These are phyloP conservation scores for Hippopotamus amphibius DNA, from an alignment of 2,113 vertebrate genomes.

Conservation along the genomic window DNA sequence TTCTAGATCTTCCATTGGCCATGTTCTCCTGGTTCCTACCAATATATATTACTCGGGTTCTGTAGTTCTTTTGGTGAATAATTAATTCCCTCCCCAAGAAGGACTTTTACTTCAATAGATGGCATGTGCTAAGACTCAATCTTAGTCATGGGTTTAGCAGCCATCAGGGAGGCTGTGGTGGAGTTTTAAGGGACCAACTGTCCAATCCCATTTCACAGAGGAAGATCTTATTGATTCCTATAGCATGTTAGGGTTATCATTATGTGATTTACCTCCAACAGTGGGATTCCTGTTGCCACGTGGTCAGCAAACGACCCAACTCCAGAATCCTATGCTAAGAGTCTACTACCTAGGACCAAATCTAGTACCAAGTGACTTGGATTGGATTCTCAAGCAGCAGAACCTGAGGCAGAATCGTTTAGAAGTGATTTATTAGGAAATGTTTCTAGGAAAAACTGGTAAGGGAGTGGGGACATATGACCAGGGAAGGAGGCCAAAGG, in stretches of 20 bases:
- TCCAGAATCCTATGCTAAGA: background rate
- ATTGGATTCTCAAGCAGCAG: background rate
- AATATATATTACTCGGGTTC: background rate
- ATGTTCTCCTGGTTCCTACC: background rate
- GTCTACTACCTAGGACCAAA: background rate
- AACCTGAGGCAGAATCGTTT: background rate
- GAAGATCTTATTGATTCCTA: background rate
- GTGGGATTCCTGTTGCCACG: background rate
- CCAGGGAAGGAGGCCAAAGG: background rate
- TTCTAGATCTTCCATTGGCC: background rate
- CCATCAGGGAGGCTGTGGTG: background rate
- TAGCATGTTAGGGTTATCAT: background rate
- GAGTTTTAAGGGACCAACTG: background rate
- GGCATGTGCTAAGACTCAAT: background rate
- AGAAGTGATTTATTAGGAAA: background rate
- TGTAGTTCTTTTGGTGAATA: background rate
- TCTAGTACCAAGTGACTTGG: background rate
- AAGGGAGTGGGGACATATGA: background rate
- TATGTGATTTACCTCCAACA: background rate
- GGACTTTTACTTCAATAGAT: background rate
- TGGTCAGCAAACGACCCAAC: background rate
- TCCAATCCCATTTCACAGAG: background rate
- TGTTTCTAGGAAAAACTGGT: background rate
- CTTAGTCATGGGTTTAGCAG: background rate
- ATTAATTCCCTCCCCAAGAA: background rate